These are phyloP conservation scores for Macrotus californicus DNA, from an alignment of 2,113 vertebrate species.

Conservation along the genomic window DNA sequence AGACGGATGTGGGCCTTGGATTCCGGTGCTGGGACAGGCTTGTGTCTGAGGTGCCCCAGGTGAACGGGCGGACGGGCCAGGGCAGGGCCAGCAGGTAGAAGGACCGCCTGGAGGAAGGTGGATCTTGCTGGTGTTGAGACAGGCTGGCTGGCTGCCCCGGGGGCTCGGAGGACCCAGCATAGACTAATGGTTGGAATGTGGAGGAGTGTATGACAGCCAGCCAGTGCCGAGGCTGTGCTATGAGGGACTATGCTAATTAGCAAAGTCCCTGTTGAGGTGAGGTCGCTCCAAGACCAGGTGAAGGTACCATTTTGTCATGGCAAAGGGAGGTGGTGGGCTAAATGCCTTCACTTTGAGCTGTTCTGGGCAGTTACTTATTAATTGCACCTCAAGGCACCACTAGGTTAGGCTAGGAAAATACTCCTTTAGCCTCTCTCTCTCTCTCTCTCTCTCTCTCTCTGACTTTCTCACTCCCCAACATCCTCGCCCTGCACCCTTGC, in stretches of 20 bases:
- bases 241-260: conserved; percentile 11
- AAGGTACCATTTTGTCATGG: not conserved
- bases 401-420: not conserved
- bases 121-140: not conserved
- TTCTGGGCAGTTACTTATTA: conserved; percentile 31
- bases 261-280: not conserved
- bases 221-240: not conserved
- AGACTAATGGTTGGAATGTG: not conserved
- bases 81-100: not conserved
- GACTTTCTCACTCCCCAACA: not conserved
- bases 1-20: not conserved
- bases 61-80: not conserved
- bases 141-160: not conserved
- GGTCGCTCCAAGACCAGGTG: conserved; percentile 7
- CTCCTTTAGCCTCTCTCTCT: not conserved
- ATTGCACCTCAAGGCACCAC: conserved; percentile 1
- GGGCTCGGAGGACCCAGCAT: not conserved
- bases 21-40: conserved; percentile 29
- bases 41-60: not conserved
- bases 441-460: too few relatives aligned
- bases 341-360: not conserved
- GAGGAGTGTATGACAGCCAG: not conserved
- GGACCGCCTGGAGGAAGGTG: not conserved
- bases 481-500: not conserved
- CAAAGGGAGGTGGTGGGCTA: not conserved